Base-by-base conservation (phyloP, 2,797 vertebrate species). In the Dipus sagitta region DNA sequence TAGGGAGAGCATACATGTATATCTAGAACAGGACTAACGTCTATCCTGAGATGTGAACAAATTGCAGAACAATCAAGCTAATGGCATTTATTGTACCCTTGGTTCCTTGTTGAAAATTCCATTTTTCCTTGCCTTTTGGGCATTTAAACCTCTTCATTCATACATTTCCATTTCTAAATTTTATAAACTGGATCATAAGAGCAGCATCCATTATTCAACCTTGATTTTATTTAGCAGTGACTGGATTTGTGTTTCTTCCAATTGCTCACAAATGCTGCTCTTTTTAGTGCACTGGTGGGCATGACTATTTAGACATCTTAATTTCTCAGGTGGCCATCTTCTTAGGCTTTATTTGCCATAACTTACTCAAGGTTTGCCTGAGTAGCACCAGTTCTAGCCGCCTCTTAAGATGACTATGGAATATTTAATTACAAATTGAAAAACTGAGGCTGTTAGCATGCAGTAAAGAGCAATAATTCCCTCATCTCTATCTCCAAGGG, bases 311-410 rank as follows among this genome's bases (percentile, higher is more conserved):
- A 91, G 92, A 96, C 52, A 47, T 82, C 81, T 34, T 82, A 83
- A 38, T 96, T 64, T 91, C 93, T 97, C 72, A 47, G 42, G 91
- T 47, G 84, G 88, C 60, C 75, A 81, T 90, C 89, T 85, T 62
- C 86, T 92, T 91, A 84, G 64, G 71, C 70, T 95, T 96, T 96
- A 96, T 96, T 97, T 96, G 34, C 93, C 96, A 79, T 90, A 32
- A 74, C 60, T 94, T 97, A 64, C 74, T 79, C 76, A 88, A 90
- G 58, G 67, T 88, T 86, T 94, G 76, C 70, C 94, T 1, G 67
- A 84, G 82, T 62, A 94, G n/a, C 82, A 79, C 87, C 2, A 14
- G 81, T 88, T 88, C 89, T 94, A 97, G 86, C 38, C 96, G 54
- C 24, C 81, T 93, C 81, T 93, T 83, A 95, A 90, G 89, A 96